phyloP scores from a whole-genome alignment of 1,140 invertebrate species.

The Artemia franciscana region DNA sequence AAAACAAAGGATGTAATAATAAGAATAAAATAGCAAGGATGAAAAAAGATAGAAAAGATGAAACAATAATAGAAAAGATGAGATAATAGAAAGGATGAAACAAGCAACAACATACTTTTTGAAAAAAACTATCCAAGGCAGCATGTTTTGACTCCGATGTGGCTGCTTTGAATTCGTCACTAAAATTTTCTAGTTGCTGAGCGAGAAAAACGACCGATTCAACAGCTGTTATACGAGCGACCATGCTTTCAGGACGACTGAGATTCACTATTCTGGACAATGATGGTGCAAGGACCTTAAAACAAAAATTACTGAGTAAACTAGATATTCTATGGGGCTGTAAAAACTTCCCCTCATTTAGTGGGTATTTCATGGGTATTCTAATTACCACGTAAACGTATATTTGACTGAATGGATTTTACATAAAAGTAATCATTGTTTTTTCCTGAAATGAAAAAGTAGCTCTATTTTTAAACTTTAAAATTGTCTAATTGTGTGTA shows the following conservation, averaged over 20 bases:
- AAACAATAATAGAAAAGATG: no score
- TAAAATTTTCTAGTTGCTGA: conserved; percentile 57
- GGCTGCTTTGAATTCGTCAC: conserved; percentile 52
- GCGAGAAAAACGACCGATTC: conserved; percentile 57
- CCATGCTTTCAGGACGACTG: conserved; percentile 3
- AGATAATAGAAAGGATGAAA: no score
- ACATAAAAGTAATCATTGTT: no score
- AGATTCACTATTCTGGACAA: not conserved
- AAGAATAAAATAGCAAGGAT: no score
- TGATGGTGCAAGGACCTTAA: conserved; percentile 3
- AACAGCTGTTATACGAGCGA: conserved; percentile 15
- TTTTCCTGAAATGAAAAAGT: no score
- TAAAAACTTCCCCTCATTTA: not conserved
- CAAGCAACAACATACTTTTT: conserved; percentile 7
- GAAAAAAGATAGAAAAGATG: no score
- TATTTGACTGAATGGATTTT: no score
- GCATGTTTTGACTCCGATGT: conserved; percentile 23
- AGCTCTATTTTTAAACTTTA: no score
- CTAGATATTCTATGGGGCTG: not conserved
- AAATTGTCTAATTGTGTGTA: no score
- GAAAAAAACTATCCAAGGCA: conserved; percentile 3
- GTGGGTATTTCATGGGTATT: conserved; percentile 1
- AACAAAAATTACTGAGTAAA: not conserved
- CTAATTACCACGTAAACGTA: conserved; percentile 10
- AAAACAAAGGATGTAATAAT: no score